Conservation (phyloP, 2,113 vertebrate species). For the Ceyx melanurus region DNA sequence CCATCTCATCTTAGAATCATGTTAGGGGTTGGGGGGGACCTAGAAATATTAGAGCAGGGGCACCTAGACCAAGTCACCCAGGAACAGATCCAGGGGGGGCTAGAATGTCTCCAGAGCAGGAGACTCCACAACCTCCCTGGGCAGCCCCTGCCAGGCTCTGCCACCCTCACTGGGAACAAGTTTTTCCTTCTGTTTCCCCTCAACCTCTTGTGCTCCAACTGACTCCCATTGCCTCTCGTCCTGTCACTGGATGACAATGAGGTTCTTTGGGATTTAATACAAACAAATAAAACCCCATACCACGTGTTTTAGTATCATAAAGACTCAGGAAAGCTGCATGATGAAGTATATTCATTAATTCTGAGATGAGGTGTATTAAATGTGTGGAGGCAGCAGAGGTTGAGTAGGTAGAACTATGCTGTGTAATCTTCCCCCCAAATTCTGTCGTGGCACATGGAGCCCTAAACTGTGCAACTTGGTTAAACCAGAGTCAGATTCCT, state of each 20-base stretch:
- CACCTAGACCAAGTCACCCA: no score
- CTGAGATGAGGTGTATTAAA: not conserved
- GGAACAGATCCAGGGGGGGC: no score
- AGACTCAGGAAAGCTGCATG: not conserved
- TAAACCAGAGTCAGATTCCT: not conserved
- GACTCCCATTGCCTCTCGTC: no score
- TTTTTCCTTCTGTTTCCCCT: no score
- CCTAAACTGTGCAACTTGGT: not conserved
- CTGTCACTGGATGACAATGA: not conserved
- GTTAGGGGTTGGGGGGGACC: no score
- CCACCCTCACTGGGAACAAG: no score
- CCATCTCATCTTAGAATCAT: not conserved
- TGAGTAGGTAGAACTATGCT: not conserved
- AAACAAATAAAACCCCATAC: not conserved
- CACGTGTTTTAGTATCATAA: not conserved
- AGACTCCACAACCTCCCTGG: no score
- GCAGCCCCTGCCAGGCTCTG: no score
- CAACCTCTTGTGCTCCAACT: no score
- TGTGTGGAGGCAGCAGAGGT: not conserved
- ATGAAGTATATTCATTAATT: not conserved
- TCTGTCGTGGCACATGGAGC: not conserved
- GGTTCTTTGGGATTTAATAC: not conserved
- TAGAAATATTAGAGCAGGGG: no score
- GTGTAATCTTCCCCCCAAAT: not conserved
- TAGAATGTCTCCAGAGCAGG: no score